Evolutionary conservation across 1,140 invertebrate genomes (phyloP), one percentile per base, ranked within the genome.

Genomic region (Lepidurus apus): DNA sequence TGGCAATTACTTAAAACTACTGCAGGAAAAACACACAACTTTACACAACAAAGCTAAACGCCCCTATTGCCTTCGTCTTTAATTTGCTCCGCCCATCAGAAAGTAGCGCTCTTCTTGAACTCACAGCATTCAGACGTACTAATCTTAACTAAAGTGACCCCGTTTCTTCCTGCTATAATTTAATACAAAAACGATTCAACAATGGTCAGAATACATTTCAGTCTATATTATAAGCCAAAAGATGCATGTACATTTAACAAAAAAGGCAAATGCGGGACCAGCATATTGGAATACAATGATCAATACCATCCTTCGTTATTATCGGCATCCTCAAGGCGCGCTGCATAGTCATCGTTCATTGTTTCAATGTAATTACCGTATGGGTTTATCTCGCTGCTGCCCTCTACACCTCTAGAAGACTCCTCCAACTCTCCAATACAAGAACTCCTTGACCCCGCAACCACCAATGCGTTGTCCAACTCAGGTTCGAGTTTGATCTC

Each of bases 231-330:
- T 65, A 17, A 13, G 13, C 53, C 17, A 3, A 7, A 17, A 65
- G 53, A 21, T 65, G 13, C 8, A 65, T 65, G 21, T 65, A 65
- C 8, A 65, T n/a, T n/a, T 5, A 65, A 65, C 21, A 65, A 65
- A 65, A 21, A 21, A 65, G 21, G 17, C 17, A 13, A 65, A 21
- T 65, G 53, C 53, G 53, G 53, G 53, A 7, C 21, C 53, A 21
- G 17, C 53, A 65, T 13, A 13, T 65, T 17, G 21, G 17, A 17
- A 21, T 10, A 47, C 34, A 47, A 65, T n/a, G 53, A 65, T 65
- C 53, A 65, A 65, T 65, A 65, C 53, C 53, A 65, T 21, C 53
- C 53, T 21, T 65, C 53, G 53, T 65, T 65, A 65, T 17, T 65
- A n/a, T 65, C 53, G 17, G 21, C 21, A 9, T 65, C 53, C 53